Evolutionary conservation across 1,140 invertebrate species (phyloP).

Genomic region (Aleiodes sp.): DNA sequence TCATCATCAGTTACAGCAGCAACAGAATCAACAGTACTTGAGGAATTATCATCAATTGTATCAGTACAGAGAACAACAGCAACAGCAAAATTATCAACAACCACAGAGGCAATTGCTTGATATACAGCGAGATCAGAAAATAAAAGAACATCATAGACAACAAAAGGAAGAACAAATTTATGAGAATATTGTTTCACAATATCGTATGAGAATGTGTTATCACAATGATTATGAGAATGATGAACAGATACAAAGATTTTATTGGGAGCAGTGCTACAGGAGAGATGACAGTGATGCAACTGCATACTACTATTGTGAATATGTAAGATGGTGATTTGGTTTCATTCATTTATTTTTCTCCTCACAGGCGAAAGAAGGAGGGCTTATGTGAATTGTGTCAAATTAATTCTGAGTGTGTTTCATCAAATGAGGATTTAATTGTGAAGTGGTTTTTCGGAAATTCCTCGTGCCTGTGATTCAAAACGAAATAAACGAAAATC

Average conservation of each 20-base stretch:
- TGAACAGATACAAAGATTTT: conserved; percentile 64
- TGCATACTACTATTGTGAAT: conserved; percentile 65
- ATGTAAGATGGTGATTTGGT: conserved; percentile 53
- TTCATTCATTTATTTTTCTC: too few species aligned
- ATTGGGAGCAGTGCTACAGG: conserved; percentile 64
- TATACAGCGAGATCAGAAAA: conserved; percentile 15
- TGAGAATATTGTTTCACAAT: conserved; percentile 62
- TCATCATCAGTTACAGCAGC: conserved; percentile 27
- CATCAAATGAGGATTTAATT: too few species aligned
- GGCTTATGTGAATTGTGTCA: too few species aligned
- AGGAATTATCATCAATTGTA: conserved; percentile 29
- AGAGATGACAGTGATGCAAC: conserved; percentile 58
- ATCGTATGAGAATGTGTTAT: conserved; percentile 64
- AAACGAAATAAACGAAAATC: too few species aligned
- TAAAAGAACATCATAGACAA: conserved; percentile 41
- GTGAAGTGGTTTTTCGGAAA: too few species aligned
- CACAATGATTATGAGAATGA: conserved; percentile 66
- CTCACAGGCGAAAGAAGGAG: too few species aligned
- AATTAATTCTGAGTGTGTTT: too few species aligned
- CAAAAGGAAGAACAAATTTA: conserved; percentile 58
- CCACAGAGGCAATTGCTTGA: background rate
- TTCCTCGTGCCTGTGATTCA: too few species aligned
- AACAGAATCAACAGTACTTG: conserved; percentile 22
- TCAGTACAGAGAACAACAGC: conserved; percentile 22
- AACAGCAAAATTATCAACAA: conserved; percentile 23